Evolutionary conservation across 2,797 vertebrate genomes (phyloP).

Genomic region (Buceros bicornis): DNA sequence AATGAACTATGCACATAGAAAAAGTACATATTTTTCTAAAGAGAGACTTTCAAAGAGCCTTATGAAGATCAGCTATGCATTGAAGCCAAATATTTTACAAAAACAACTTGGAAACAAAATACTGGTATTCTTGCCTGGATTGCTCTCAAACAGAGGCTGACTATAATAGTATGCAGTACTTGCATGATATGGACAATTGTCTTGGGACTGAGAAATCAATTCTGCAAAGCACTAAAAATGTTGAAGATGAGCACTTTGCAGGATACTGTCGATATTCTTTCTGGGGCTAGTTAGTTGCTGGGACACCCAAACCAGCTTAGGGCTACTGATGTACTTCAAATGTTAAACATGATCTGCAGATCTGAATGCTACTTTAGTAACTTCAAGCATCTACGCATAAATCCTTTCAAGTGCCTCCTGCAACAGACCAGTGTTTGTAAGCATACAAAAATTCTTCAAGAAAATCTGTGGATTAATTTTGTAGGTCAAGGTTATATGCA

Average conservation of each 20-base stretch:
- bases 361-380: background rate
- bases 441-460: background rate
- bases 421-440: background rate
- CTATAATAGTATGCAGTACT: conserved; percentile 39
- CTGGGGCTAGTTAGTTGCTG: conserved; percentile 1
- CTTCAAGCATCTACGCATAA: background rate
- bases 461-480: background rate
- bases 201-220: conserved; percentile 42
- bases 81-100: conserved; percentile 51
- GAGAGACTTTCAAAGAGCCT: conserved; percentile 47
- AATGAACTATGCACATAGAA: background rate
- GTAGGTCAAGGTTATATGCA: background rate
- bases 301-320: conserved; percentile 12
- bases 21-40: conserved; percentile 31
- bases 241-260: conserved; percentile 42
- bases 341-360: background rate
- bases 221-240: conserved; percentile 35
- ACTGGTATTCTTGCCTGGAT: conserved; percentile 50
- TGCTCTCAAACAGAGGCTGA: conserved; percentile 46
- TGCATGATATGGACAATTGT: conserved; percentile 55
- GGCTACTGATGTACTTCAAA: conserved; percentile 45
- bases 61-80: conserved; percentile 40
- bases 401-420: background rate
- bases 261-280: background rate
- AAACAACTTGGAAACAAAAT: conserved; percentile 47